A percentile compares a stretch with the other conserved stretches of the same genome.
Evolutionary conservation across 1,140 invertebrate species (phyloP).

Genomic region (Meloidogyne floridensis): DNA sequence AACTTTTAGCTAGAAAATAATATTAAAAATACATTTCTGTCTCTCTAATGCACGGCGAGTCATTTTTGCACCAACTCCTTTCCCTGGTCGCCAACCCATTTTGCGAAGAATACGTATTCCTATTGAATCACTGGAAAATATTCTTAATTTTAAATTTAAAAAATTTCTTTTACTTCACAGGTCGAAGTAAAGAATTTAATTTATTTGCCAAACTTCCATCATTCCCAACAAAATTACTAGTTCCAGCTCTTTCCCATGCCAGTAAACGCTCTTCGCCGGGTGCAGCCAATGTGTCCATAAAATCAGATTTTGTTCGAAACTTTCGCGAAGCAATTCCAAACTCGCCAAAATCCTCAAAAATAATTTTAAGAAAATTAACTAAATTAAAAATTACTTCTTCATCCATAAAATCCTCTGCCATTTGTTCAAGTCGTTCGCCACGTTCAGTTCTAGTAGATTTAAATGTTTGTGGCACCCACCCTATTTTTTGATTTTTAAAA

Average conservation of each 20-base stretch:
- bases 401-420: constrained; percentile 96
- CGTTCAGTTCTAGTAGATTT: constrained; percentile 82
- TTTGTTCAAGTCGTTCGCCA: constrained; percentile 68
- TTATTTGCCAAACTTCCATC: constrained; percentile 29
- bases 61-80: constrained; percentile 79
- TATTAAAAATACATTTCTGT: constrained; percentile 43
- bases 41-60: constrained; percentile 69
- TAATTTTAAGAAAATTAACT: neutral
- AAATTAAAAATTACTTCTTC: constrained; percentile 74
- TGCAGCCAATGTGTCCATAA: constrained; percentile 67
- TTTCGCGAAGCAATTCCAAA: constrained; percentile 90
- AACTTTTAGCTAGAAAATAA: neutral
- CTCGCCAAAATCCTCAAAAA: constrained; percentile 78
- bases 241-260: constrained; percentile 58
- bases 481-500: constrained; percentile 51
- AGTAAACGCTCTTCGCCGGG: constrained; percentile 33
- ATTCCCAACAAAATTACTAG: constrained; percentile 3
- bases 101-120: constrained; percentile 81
- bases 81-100: constrained; percentile 84
- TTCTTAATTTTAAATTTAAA: constrained; percentile 12
- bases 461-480: constrained; percentile 87
- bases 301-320: constrained; percentile 78
- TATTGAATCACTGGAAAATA: constrained; percentile 75
- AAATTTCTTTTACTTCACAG: constrained; percentile 40
- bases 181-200: constrained; percentile 38